phyloP scores from a whole-genome alignment of 2,888 invertebrate species.

The Spatulosminthurus flaviceps region DNA sequence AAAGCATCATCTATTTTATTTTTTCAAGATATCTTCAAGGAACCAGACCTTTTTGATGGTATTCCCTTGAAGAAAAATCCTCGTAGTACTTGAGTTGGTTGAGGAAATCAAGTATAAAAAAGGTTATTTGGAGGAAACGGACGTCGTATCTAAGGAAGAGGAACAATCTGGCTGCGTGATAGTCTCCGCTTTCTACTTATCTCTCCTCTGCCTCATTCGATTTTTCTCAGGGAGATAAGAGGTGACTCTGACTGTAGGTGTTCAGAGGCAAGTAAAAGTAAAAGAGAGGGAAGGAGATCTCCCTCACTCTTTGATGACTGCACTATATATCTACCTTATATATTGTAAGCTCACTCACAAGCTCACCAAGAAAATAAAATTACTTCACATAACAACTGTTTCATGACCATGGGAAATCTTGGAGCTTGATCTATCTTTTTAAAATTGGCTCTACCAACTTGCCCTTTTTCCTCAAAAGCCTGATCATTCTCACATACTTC shows the following conservation, averaged over 20 bases:
- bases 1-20: no score
- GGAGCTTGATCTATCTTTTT: no score
- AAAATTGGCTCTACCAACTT: no score
- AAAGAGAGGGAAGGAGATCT: not conserved
- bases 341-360: not conserved
- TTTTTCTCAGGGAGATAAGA: not conserved
- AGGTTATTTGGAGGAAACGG: not conserved
- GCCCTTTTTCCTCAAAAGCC: no score
- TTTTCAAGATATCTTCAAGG: no score
- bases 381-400: not conserved
- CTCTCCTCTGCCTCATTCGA: not conserved
- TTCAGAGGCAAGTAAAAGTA: not conserved
- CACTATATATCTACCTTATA: not conserved
- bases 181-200: not conserved
- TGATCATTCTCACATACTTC: no score
- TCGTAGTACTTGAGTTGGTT: no score
- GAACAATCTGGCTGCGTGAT: not conserved
- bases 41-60: no score
- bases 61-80: no score
- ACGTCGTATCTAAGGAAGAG: constrained; percentile 14
- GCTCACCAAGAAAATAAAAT: not conserved
- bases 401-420: constrained; percentile 7
- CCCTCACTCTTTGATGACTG: no score
- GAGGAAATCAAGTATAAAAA: not conserved
- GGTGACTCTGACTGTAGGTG: constrained; percentile 4